phyloP scores from a whole-genome alignment of 2,888 invertebrate genomes.

The Neoscelio sp. region DNA sequence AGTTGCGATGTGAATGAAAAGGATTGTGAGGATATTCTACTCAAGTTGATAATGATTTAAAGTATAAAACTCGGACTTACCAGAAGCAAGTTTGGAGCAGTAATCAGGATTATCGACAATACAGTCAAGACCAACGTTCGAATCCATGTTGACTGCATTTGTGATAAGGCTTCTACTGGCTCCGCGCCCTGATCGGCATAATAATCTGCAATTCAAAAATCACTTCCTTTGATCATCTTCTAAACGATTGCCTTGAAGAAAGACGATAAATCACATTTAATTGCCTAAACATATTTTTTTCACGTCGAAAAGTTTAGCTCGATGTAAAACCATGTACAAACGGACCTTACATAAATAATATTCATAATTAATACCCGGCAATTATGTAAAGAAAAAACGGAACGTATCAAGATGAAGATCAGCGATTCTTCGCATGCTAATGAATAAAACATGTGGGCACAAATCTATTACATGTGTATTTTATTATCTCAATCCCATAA shows the following conservation, averaged over 20 bases:
- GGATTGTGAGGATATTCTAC: slow-evolving; percentile 41
- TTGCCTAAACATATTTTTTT: neutral
- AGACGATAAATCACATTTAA: no score
- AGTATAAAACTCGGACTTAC: slow-evolving; percentile 80
- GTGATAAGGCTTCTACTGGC: slow-evolving; percentile 71
- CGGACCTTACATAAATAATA: no score
- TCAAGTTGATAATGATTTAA: slow-evolving; percentile 16
- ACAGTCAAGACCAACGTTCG: slow-evolving; percentile 96
- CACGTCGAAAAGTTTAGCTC: no score
- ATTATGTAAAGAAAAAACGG: neutral
- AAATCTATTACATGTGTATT: slow-evolving; percentile 43
- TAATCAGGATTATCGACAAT: slow-evolving; percentile 97
- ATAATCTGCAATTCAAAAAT: slow-evolving; percentile 38
- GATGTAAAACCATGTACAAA: no score
- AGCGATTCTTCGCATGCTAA: slow-evolving; percentile 20
- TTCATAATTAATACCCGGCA: slow-evolving; percentile 6
- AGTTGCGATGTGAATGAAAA: slow-evolving; percentile 56
- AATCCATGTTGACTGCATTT: slow-evolving; percentile 89
- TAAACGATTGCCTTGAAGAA: no score
- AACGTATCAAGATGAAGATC: slow-evolving; percentile 34
- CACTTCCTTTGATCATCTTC: no score
- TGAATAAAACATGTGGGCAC: slow-evolving; percentile 44
- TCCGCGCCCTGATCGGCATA: slow-evolving; percentile 56
- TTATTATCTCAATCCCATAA: slow-evolving; percentile 24
- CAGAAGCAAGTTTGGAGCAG: slow-evolving; percentile 94